A percentile compares a stretch with the other conserved stretches of the same genome.
Conservation (phyloP, 2,888 invertebrate species). For the Spilosoma lubricipeda region DNA sequence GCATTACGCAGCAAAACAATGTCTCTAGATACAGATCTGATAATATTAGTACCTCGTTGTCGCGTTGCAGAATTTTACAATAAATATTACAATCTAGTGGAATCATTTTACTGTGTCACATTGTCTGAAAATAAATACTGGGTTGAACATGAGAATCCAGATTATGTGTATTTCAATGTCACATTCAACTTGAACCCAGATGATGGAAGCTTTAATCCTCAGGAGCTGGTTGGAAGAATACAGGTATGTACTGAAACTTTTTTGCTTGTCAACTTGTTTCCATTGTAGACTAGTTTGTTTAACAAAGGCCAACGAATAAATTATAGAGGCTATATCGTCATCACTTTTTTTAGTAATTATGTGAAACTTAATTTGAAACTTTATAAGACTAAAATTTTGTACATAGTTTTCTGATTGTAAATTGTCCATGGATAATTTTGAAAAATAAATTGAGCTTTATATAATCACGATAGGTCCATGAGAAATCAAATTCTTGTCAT, state of each 20-base stretch:
- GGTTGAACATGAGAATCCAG: conserved; percentile 68
- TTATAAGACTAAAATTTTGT: not conserved
- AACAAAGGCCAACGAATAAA: conserved; percentile 53
- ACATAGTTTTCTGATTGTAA: not conserved
- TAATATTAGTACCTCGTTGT: conserved; percentile 79
- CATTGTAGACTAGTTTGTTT: conserved; percentile 19
- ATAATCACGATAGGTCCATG: not conserved
- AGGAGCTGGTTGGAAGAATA: conserved; percentile 75
- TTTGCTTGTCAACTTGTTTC: conserved; percentile 19
- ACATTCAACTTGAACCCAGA: conserved; percentile 77
- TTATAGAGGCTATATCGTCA: conserved; percentile 38
- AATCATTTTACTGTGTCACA: conserved; percentile 84
- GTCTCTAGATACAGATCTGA: conserved; percentile 78
- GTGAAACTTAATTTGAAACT: not conserved
- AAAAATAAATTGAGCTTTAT: not conserved
- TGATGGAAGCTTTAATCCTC: conserved; percentile 76
- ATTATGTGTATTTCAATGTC: conserved; percentile 79
- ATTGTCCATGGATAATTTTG: not conserved
- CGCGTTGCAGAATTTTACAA: conserved; percentile 77
- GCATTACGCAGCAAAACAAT: conserved; percentile 64
- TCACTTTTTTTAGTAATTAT: conserved; percentile 38
- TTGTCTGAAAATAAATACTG: conserved; percentile 75
- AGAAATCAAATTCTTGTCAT: not conserved
- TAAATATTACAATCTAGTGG: conserved; percentile 81
- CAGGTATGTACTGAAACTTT: conserved; percentile 64